Evolutionary conservation across 2,888 invertebrate genomes (phyloP), one percentile per base, ranked within the genome.

Genomic region (Carpatolechia fugitivella): DNA sequence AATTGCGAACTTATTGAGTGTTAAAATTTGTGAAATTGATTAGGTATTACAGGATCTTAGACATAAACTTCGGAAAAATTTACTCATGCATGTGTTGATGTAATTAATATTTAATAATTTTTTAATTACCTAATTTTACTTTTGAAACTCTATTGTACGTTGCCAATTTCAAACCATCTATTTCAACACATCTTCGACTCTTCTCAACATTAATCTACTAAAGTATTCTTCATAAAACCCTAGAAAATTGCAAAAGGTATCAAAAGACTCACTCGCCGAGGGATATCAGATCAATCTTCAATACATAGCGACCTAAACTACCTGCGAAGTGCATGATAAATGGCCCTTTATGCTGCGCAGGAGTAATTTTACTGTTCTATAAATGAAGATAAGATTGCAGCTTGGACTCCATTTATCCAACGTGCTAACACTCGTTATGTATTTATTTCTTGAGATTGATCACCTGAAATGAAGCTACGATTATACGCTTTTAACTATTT

Each of bases 311-410:
- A 72, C 72, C 72, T 80, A 81, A 78, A 82, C 78, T 78, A 76
- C 79, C 72, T 71, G 76, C 72, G 60, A 73, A 79, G 78, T 72
- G 77, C 78, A 83, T 84, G 82, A 84, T 85, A 85, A 85, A 85
- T 80, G 75, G 73, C 61, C 74, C 74, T 78, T 80, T 82, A 81
- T 82, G 76, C 79, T 80, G 78, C 75, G 77, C 78, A 68, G 72
- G 72, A 69, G 76, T 82, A 84, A 84, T 85, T 85, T 85, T 80
- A 84, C 80, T 80, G 80, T 78, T 78, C 84, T 82, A 82, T 85
- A 84, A 84, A 85, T 82, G 82, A 85, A 79, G 83, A 84, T 86
- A 87, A 84, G 81, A 82, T 82, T 82, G 77, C 77, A 65, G 66
- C 58, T 69, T 69, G 69, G 74, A 73, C 74, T 66, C 72, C 71